Conservation (phyloP, 2,113 vertebrate species). For the Pterocles burchelli region DNA sequence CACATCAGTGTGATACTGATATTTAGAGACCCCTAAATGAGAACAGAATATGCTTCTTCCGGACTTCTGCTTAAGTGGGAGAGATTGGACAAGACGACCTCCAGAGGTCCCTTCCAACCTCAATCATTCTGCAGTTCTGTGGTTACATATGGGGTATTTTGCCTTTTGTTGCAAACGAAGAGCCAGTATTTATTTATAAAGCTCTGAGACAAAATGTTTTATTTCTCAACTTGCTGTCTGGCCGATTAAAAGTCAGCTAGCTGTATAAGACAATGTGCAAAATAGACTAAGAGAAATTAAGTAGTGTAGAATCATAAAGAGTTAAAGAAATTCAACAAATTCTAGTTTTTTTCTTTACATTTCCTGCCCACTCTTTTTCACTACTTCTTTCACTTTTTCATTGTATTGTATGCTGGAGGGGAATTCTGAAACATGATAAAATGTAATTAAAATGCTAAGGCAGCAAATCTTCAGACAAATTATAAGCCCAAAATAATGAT, state of each 20-base stretch:
- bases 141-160: neutral
- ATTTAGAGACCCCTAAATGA: neutral
- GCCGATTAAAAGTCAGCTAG: neutral
- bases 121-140: neutral
- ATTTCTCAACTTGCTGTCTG: neutral
- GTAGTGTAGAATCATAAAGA: neutral
- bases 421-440: neutral
- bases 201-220: neutral
- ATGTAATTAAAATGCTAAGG: neutral
- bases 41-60: neutral
- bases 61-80: neutral
- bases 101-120: neutral
- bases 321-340: neutral
- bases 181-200: neutral
- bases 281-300: neutral
- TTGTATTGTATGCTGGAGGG: neutral
- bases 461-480: neutral
- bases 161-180: neutral
- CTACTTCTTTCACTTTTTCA: neutral
- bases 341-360: neutral
- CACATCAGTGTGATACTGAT: neutral
- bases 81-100: neutral
- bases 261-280: neutral
- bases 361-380: neutral
- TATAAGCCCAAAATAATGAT: neutral